Conservation (phyloP, 1,140 invertebrate genomes). For the Cydia fagiglandana region DNA sequence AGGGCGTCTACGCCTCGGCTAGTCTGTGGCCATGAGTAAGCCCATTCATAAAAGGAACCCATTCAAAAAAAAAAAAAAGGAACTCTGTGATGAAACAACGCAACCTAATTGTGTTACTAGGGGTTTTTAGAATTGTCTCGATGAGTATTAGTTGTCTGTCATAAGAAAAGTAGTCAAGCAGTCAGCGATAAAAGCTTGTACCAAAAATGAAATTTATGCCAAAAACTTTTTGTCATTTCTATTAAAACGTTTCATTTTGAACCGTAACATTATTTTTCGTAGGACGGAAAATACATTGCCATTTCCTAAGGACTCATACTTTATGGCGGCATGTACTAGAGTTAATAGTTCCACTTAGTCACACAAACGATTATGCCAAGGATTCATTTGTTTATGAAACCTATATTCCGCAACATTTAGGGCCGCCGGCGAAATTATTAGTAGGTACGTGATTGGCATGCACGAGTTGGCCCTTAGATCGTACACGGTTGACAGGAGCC, state of each 20-base stretch:
- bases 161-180: too few relatives aligned
- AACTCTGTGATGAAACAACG: too few relatives aligned
- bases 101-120: too few relatives aligned
- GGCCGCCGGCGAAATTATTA: slow-evolving; percentile 38
- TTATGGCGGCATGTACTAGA: background rate
- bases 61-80: too few relatives aligned
- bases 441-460: slow-evolving; percentile 53
- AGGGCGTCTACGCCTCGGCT: too few relatives aligned
- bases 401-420: slow-evolving; percentile 23
- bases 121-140: too few relatives aligned
- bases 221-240: background rate
- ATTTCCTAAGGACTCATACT: background rate
- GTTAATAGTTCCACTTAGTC: slow-evolving; percentile 1
- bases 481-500: slow-evolving; percentile 40
- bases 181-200: too few relatives aligned
- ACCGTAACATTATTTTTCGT: background rate
- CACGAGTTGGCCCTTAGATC: slow-evolving; percentile 54
- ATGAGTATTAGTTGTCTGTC: too few relatives aligned
- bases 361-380: slow-evolving; percentile 13
- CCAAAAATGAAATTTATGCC: too few relatives aligned
- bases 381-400: slow-evolving; percentile 26
- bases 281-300: background rate
- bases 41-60: too few relatives aligned
- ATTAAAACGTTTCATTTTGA: background rate
- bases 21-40: too few relatives aligned